Percentiles rank a stretch among this genome's conserved stretches.
These are phyloP conservation scores for Lacanobia wlatinum DNA, from an alignment of 2,888 invertebrate species.

Conservation along the genomic window DNA sequence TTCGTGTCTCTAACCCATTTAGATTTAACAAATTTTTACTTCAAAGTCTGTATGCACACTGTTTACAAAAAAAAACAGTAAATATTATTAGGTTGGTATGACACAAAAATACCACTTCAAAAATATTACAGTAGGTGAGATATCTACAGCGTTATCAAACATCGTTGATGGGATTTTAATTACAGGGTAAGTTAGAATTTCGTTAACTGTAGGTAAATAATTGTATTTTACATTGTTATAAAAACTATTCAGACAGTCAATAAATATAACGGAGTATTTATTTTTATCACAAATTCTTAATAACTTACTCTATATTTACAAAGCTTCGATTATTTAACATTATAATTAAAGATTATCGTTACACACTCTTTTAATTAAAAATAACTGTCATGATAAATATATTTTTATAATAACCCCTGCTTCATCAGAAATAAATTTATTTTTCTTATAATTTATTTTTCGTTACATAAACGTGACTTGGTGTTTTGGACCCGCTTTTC, in stretches of 20 bases:
- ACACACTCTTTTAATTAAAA: conserved; percentile 15
- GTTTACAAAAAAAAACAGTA: not conserved
- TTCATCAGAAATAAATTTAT: not conserved
- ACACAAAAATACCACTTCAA: not conserved
- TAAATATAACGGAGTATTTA: conserved; percentile 4
- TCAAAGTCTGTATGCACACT: not conserved
- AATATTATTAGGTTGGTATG: not conserved
- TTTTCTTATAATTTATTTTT: not conserved
- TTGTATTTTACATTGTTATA: conserved; percentile 1
- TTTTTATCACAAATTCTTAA: conserved; percentile 42
- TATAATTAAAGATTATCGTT: conserved; percentile 20
- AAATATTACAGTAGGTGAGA: not conserved
- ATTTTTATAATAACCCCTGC: not conserved
- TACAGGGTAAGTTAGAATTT: not conserved
- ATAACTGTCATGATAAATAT: not conserved
- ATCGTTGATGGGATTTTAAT: not conserved
- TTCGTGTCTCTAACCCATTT: no score
- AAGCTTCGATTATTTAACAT: not conserved
- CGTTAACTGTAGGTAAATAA: not conserved
- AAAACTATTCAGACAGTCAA: conserved; percentile 17
- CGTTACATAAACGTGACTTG: not conserved
- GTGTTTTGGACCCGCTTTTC: conserved; percentile 24
- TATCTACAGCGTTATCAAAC: conserved; percentile 18
- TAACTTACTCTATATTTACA: conserved; percentile 37
- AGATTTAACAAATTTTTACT: not conserved